phyloP scores from a whole-genome alignment of 2,888 invertebrate genomes.

The Cerastoderma edule region DNA sequence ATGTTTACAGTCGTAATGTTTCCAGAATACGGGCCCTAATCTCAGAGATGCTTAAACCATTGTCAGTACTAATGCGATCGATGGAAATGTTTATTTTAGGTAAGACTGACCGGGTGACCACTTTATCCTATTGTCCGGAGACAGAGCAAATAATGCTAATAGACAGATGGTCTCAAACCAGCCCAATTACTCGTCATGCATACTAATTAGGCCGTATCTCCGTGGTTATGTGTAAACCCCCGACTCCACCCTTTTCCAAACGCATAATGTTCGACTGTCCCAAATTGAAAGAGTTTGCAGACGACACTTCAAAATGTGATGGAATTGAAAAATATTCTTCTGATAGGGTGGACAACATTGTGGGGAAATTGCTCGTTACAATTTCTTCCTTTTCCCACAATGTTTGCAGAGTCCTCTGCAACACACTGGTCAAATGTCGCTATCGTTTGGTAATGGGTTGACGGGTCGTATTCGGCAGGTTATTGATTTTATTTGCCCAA shows the following conservation, averaged over 20 bases:
- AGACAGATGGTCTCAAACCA: constrained; percentile 39
- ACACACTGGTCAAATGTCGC: background rate
- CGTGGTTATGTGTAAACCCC: background rate
- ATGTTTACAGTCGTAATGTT: no score
- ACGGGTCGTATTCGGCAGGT: background rate
- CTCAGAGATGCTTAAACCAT: no score
- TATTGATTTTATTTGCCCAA: constrained; percentile 12
- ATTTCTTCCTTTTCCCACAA: background rate
- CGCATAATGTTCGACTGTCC: no score
- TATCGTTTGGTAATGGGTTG: no score
- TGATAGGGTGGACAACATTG: no score
- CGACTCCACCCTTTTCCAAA: no score
- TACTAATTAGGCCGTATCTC: constrained; percentile 34
- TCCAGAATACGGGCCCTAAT: no score
- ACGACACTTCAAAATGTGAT: no score
- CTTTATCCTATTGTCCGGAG: constrained; percentile 25
- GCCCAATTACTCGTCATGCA: constrained; percentile 38
- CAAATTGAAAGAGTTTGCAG: no score
- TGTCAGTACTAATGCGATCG: no score
- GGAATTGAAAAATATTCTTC: no score
- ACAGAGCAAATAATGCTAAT: constrained; percentile 41
- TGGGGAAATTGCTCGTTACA: no score
- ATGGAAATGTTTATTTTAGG: background rate
- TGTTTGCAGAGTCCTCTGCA: background rate
- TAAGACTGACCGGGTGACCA: constrained; percentile 11